phyloP scores from a whole-genome alignment of 2,797 vertebrate species.

The Urosaurus nigricauda region DNA sequence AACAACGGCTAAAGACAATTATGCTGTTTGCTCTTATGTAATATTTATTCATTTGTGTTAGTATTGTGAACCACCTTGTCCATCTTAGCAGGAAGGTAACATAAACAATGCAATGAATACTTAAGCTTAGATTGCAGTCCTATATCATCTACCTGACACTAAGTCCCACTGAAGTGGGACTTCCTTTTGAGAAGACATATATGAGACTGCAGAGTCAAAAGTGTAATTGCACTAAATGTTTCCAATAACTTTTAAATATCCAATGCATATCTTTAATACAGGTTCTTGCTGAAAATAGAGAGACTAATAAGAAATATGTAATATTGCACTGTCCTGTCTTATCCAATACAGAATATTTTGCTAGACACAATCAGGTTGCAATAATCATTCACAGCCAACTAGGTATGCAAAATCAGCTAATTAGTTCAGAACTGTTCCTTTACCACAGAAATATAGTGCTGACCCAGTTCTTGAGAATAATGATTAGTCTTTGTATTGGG shows the following conservation, averaged over 20 bases:
- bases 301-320: constrained; percentile 3
- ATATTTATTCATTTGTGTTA: neutral
- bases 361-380: constrained; percentile 12
- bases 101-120: neutral
- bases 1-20: neutral
- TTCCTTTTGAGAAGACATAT: neutral
- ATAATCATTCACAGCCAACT: constrained; percentile 5
- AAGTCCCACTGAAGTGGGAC: neutral
- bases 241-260: neutral
- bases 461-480: constrained; percentile 23
- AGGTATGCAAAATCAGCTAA: constrained; percentile 3
- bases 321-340: neutral
- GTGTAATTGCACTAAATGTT: neutral
- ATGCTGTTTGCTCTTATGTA: neutral
- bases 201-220: neutral
- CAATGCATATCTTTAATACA: neutral
- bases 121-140: neutral
- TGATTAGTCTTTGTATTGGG: constrained; percentile 2
- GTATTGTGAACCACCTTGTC: neutral
- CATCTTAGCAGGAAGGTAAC: neutral
- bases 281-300: neutral
- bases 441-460: constrained; percentile 2
- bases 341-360: neutral
- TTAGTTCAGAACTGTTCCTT: constrained; percentile 6
- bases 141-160: neutral